A percentile compares a stretch with the other conserved stretches of the same genome.
phyloP scores from a whole-genome alignment of 2,113 vertebrate genomes.

The Coptodon bakossiorum region DNA sequence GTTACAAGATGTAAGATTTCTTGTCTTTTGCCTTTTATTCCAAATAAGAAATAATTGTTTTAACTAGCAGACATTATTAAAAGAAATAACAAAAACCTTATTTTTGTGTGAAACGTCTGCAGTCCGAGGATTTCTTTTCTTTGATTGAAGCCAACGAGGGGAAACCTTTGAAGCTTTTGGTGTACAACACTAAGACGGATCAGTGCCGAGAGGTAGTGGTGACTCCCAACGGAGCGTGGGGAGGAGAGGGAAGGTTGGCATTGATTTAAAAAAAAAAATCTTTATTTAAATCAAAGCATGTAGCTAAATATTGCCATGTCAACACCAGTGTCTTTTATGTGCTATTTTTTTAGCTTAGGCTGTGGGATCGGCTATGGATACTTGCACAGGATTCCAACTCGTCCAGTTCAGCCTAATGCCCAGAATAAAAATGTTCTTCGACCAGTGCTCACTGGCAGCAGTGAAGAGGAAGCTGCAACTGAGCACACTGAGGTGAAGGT shows the following conservation, averaged over 20 bases:
- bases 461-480: slow-evolving; percentile 25
- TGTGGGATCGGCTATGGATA: slow-evolving; percentile 94
- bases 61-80: background rate
- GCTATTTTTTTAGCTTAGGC: slow-evolving; percentile 76
- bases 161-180: slow-evolving; percentile 88
- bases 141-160: slow-evolving; percentile 88
- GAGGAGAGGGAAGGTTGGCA: slow-evolving; percentile 88
- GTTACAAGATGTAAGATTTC: slow-evolving; percentile 82
- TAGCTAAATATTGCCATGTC: background rate
- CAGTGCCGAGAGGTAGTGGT: slow-evolving; percentile 87
- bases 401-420: slow-evolving; percentile 4
- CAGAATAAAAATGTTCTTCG: slow-evolving; percentile 38
- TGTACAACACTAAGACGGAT: slow-evolving; percentile 84
- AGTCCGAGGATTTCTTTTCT: slow-evolving; percentile 95
- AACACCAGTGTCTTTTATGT: background rate
- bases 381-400: slow-evolving; percentile 86
- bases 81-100: background rate
- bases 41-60: background rate
- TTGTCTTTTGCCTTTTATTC: background rate
- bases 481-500: slow-evolving; percentile 71
- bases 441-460: background rate
- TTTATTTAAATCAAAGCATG: background rate
- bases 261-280: background rate
- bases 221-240: slow-evolving; percentile 93
- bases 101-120: background rate